Conservation (phyloP, 1,140 invertebrate genomes). For the Pygmarrhopalites habei region DNA sequence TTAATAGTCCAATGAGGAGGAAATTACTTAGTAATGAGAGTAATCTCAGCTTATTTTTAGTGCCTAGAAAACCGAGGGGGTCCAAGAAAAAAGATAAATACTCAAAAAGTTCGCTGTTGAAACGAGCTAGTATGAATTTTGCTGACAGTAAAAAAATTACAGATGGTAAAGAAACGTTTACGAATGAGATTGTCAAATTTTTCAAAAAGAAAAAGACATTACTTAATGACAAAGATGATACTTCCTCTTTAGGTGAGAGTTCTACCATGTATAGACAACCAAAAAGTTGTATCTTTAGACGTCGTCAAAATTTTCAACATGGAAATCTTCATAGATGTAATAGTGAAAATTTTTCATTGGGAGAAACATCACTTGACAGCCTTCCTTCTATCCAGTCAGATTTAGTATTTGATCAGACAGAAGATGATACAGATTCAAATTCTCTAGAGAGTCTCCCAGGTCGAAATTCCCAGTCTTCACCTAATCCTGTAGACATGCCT, state of each 20-base stretch:
- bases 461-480: background rate
- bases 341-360: constrained; percentile 33
- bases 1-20: background rate
- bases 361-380: constrained; percentile 31
- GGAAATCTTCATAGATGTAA: constrained; percentile 8
- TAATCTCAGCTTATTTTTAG: constrained; percentile 4
- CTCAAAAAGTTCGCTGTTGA: constrained; percentile 31
- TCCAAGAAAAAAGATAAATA: constrained; percentile 34
- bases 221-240: background rate
- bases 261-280: background rate
- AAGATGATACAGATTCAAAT: constrained; percentile 10
- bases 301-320: background rate
- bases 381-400: constrained; percentile 29
- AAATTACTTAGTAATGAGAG: background rate
- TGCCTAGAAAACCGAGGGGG: constrained; percentile 14
- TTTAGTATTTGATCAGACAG: background rate
- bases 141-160: constrained; percentile 7
- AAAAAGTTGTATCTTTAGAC: constrained; percentile 1
- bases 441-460: background rate
- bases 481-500: background rate
- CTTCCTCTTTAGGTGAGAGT: constrained; percentile 1
- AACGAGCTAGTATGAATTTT: constrained; percentile 28
- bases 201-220: constrained; percentile 27
- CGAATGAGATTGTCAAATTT: constrained; percentile 27
- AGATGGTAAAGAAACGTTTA: constrained; percentile 20